Percentiles rank a stretch among this genome's conserved stretches.
Conservation (phyloP, 2,888 invertebrate species). For the Leucozona laternaria region DNA sequence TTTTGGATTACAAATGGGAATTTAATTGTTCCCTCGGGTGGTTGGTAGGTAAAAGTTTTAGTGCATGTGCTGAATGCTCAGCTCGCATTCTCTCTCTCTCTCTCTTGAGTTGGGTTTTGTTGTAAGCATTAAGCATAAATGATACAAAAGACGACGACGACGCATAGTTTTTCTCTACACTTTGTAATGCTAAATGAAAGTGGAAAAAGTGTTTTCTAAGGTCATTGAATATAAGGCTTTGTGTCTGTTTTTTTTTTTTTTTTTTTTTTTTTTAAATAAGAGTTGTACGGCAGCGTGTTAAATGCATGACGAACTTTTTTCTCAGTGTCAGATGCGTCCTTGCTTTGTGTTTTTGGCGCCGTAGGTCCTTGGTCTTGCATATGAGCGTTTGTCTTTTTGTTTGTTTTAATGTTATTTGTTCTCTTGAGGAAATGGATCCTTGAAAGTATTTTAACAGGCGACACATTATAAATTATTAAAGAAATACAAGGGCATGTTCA, state of each 20-base stretch:
- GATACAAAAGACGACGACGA: neutral
- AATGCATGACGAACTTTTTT: constrained; percentile 3
- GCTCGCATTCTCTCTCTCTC: constrained; percentile 20
- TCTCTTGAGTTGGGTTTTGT: constrained; percentile 20
- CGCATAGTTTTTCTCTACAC: neutral
- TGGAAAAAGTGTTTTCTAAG: constrained; percentile 23
- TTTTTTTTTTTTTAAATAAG: neutral
- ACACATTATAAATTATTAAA: neutral
- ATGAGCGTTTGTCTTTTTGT: too few relatives aligned
- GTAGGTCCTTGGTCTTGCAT: neutral
- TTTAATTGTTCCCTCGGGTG: constrained; percentile 52
- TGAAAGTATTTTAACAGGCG: constrained; percentile 2
- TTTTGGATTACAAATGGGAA: constrained; percentile 51
- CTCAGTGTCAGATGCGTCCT: neutral
- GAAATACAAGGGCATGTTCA: neutral
- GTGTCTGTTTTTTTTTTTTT: neutral
- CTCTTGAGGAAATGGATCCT: constrained; percentile 13
- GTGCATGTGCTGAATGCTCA: constrained; percentile 7
- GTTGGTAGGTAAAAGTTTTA: neutral
- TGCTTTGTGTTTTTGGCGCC: constrained; percentile 9
- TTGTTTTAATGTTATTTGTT: neutral
- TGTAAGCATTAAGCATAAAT: neutral
- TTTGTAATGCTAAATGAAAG: neutral
- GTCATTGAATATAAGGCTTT: constrained; percentile 15
- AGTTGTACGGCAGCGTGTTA: neutral